These are phyloP conservation scores for Drosophila kanekoi DNA, from an alignment of 2,888 invertebrate genomes.

Conservation along the genomic window DNA sequence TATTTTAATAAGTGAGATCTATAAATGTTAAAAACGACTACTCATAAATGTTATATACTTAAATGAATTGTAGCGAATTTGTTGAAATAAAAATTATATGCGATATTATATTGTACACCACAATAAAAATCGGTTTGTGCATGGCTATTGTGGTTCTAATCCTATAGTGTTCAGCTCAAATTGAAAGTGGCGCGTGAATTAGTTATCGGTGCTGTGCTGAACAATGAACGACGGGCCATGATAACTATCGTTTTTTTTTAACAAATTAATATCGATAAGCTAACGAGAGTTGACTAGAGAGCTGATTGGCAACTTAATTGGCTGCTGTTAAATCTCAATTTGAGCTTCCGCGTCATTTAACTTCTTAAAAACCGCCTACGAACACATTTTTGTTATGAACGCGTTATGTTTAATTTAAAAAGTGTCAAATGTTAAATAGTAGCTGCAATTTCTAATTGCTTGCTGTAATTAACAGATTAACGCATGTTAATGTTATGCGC, in stretches of 20 bases:
- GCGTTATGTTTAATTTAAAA: neutral
- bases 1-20: constrained; percentile 70
- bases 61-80: constrained; percentile 60
- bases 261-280: constrained; percentile 3
- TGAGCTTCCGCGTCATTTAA: neutral
- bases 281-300: neutral
- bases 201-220: neutral
- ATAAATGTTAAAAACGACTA: constrained; percentile 62
- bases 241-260: neutral
- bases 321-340: neutral
- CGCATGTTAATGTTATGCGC: constrained; percentile 15
- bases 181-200: constrained; percentile 3
- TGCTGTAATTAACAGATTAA: constrained; percentile 17
- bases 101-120: constrained; percentile 57
- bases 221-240: neutral
- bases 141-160: constrained; percentile 41
- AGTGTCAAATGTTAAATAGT: neutral
- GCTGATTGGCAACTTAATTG: neutral
- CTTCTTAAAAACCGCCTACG: neutral
- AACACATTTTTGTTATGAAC: no score
- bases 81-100: constrained; percentile 57
- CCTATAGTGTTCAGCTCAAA: no score
- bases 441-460: neutral
- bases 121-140: constrained; percentile 71
- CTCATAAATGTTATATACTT: constrained; percentile 53